Percentiles rank a stretch among this genome's conserved stretches.
phyloP scores from a whole-genome alignment of 2,888 invertebrate species.

The Pyrrhia umbra region DNA sequence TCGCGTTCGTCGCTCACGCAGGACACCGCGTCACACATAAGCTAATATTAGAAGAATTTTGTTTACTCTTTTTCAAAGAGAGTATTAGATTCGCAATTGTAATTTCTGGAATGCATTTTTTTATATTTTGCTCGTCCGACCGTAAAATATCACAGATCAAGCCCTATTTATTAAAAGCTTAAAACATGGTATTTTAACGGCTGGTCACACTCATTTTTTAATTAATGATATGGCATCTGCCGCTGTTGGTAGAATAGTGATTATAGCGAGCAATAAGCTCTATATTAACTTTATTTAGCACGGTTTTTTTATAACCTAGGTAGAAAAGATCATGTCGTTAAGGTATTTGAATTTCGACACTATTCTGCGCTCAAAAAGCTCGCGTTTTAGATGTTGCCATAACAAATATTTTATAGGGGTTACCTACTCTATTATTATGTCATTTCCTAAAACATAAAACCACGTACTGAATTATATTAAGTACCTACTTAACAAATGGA shows the following conservation, averaged over 20 bases:
- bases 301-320: too few relatives aligned
- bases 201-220: not conserved
- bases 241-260: not conserved
- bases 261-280: not conserved
- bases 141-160: slow-evolving; percentile 30
- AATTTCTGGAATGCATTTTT: not conserved
- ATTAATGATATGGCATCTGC: not conserved
- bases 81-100: too few relatives aligned
- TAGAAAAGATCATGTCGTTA: too few relatives aligned
- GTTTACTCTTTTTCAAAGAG: too few relatives aligned
- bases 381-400: not conserved
- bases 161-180: not conserved
- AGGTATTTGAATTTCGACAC: too few relatives aligned
- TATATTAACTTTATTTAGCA: too few relatives aligned
- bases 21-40: too few relatives aligned
- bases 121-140: slow-evolving; percentile 1
- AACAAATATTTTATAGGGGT: not conserved
- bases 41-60: too few relatives aligned
- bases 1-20: too few relatives aligned
- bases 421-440: not conserved
- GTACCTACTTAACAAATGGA: not conserved
- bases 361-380: not conserved
- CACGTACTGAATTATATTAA: not conserved
- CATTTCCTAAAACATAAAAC: not conserved
- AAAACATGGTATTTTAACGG: not conserved